Conservation (phyloP, 2,888 invertebrate species). For the Drosophila neonasuta region DNA sequence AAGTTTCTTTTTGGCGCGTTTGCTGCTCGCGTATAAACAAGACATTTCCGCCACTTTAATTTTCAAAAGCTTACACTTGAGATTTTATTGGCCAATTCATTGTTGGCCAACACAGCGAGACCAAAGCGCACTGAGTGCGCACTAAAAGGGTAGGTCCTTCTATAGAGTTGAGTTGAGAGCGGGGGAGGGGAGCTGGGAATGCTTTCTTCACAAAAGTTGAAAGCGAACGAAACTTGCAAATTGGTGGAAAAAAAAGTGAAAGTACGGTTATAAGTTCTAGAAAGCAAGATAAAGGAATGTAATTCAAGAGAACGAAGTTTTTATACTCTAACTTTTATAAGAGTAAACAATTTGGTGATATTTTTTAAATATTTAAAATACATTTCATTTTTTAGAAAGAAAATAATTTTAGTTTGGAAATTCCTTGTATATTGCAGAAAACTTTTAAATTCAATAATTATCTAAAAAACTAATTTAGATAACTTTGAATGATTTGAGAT, state of each 20-base stretch:
- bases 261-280: constrained; percentile 22
- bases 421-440: too few relatives aligned
- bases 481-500: too few relatives aligned
- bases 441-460: too few relatives aligned
- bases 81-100: constrained; percentile 79
- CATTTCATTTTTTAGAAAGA: too few relatives aligned
- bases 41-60: constrained; percentile 76
- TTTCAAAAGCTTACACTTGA: constrained; percentile 76
- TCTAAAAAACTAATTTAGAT: too few relatives aligned
- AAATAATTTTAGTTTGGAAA: too few relatives aligned
- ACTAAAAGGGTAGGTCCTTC: constrained; percentile 9
- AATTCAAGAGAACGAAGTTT: background rate
- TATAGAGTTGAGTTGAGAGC: background rate
- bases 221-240: constrained; percentile 63
- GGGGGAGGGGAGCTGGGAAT: background rate
- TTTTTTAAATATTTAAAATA: too few relatives aligned
- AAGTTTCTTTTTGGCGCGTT: constrained; percentile 48
- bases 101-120: constrained; percentile 58
- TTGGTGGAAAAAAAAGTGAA: constrained; percentile 35
- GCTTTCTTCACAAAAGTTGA: constrained; percentile 51
- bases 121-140: constrained; percentile 12
- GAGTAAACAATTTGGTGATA: background rate
- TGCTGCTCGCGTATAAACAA: constrained; percentile 68
- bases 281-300: constrained; percentile 22
- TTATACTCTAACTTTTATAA: constrained; percentile 20